phyloP scores from a whole-genome alignment of 2,888 invertebrate species.

The Meta bourneti region DNA sequence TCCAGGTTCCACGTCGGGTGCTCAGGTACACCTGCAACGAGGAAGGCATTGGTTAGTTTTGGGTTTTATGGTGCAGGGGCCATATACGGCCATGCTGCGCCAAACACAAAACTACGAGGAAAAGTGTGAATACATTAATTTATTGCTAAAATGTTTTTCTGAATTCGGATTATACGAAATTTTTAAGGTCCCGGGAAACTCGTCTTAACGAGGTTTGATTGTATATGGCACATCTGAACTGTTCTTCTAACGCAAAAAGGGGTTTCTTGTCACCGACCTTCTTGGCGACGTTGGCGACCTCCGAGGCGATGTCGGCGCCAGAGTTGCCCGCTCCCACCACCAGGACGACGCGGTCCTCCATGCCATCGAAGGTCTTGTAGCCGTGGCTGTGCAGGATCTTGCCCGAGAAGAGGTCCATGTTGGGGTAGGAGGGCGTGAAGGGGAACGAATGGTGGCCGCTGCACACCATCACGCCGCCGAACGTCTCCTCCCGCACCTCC shows the following conservation, averaged over 20 bases:
- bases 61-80: no score
- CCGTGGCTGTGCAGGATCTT: constrained; percentile 78
- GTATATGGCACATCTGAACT: no score
- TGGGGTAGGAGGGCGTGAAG: constrained; percentile 80
- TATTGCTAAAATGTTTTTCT: no score
- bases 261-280: constrained; percentile 77
- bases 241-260: no score
- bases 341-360: constrained; percentile 80
- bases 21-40: constrained; percentile 81
- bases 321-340: constrained; percentile 83
- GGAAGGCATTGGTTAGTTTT: no score
- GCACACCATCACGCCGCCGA: constrained; percentile 82
- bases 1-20: constrained; percentile 82
- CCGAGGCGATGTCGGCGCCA: constrained; percentile 81
- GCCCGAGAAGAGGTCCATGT: constrained; percentile 80
- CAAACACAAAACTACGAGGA: no score
- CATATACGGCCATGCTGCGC: no score
- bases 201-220: no score
- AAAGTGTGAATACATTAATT: no score
- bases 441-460: constrained; percentile 82
- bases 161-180: no score
- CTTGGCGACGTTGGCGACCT: constrained; percentile 79
- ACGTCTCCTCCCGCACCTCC: constrained; percentile 79
- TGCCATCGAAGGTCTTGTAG: constrained; percentile 76
- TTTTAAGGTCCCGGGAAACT: no score